These are phyloP conservation scores for Lochmaea crataegi DNA, from an alignment of 2,888 invertebrate genomes.

Conservation along the genomic window DNA sequence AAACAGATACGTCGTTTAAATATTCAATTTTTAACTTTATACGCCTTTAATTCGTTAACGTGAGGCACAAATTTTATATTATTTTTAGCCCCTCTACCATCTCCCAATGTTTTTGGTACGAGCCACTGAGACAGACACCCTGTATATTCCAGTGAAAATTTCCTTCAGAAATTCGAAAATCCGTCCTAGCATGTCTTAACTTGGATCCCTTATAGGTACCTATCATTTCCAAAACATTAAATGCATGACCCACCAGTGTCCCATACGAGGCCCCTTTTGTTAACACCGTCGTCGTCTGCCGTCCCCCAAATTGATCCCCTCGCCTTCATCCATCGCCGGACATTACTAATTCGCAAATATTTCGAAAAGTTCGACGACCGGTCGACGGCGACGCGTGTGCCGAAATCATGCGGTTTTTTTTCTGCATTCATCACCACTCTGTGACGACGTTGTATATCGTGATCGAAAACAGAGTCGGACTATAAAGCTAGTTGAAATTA, in stretches of 20 bases:
- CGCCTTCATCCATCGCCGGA: constrained; percentile 25
- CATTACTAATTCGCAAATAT: constrained; percentile 30
- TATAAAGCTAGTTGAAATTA: not conserved
- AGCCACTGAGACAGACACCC: no score
- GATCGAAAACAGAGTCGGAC: constrained; percentile 13
- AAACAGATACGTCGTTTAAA: no score
- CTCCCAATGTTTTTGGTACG: no score
- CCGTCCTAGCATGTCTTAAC: not conserved
- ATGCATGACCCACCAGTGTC: not conserved
- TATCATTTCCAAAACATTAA: not conserved
- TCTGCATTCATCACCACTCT: constrained; percentile 23
- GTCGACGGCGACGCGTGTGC: constrained; percentile 17
- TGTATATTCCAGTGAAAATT: not conserved
- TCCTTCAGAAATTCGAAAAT: not conserved
- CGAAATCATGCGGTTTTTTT: constrained; percentile 24
- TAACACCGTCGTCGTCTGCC: not conserved
- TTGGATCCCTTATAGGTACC: not conserved
- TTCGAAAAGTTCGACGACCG: constrained; percentile 25
- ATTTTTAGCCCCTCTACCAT: no score
- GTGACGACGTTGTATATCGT: constrained; percentile 1
- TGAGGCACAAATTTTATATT: no score
- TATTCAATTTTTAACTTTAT: no score
- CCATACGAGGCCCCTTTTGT: constrained; percentile 1
- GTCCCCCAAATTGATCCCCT: constrained; percentile 26
- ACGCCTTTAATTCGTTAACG: no score